Conservation (phyloP, 2,888 invertebrate genomes). For the Hirtodrosophila cameraria region DNA sequence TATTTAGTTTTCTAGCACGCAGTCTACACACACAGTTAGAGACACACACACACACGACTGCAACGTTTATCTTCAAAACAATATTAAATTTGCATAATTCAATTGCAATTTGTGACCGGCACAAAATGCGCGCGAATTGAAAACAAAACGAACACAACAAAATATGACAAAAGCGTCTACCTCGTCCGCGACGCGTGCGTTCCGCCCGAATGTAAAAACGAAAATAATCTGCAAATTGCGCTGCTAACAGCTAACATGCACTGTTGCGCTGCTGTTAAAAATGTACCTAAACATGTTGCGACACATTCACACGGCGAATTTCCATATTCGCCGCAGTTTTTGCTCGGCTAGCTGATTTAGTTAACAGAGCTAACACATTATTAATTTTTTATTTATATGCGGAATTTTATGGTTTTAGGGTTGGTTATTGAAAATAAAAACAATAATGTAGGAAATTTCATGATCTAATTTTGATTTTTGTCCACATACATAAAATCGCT, state of each 20-base stretch:
- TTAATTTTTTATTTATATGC: no score
- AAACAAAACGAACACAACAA: conserved; percentile 23
- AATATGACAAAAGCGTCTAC: background rate
- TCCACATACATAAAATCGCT: no score
- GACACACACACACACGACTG: background rate
- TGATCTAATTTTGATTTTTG: no score
- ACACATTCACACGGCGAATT: background rate
- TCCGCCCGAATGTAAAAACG: conserved; percentile 8
- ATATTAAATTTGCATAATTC: conserved; percentile 31
- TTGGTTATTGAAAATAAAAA: no score
- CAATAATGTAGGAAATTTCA: no score
- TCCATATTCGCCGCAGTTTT: conserved; percentile 11
- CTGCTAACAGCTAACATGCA: conserved; percentile 23
- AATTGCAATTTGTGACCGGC: conserved; percentile 56
- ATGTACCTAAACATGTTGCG: conserved; percentile 6
- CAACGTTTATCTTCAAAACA: background rate
- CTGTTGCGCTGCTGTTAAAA: conserved; percentile 16
- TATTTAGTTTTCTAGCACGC: background rate
- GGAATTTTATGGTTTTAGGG: no score
- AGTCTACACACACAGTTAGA: conserved; percentile 4
- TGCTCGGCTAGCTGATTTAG: conserved; percentile 12
- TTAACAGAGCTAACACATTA: no score
- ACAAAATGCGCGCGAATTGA: conserved; percentile 67
- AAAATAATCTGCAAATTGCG: conserved; percentile 11
- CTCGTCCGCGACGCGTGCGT: conserved; percentile 1